A percentile compares a stretch with the other conserved stretches of the same genome.
These are phyloP conservation scores for Pipistrellus pygmaeus DNA, from an alignment of 2,797 vertebrate species.

Conservation along the genomic window DNA sequence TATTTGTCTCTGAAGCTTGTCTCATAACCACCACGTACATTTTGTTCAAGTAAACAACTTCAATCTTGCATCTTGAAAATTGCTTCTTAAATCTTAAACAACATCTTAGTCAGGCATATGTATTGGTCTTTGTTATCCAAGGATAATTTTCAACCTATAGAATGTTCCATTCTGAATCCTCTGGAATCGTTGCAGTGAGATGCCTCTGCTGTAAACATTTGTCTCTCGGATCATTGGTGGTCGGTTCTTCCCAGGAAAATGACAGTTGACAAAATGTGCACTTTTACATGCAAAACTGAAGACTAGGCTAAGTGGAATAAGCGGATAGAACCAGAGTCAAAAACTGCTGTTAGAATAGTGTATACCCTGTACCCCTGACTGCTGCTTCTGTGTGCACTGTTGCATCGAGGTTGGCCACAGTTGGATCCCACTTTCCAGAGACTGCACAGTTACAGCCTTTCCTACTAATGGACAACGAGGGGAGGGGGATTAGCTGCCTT, in stretches of 20 bases:
- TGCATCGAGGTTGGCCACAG: not conserved
- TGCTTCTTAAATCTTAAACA: not conserved
- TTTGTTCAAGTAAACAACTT: conserved; percentile 2
- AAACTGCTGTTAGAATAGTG: not conserved
- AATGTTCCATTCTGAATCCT: not conserved
- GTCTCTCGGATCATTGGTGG: not conserved
- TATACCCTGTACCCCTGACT: not conserved
- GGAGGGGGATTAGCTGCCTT: not conserved
- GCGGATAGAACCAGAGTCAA: not conserved
- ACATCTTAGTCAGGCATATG: not conserved
- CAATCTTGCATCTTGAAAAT: not conserved
- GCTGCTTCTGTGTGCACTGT: not conserved
- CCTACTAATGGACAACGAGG: not conserved
- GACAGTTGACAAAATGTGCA: not conserved
- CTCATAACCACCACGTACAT: not conserved
- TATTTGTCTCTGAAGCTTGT: not conserved
- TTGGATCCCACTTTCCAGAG: not conserved
- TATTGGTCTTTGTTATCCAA: not conserved
- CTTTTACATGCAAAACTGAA: not conserved
- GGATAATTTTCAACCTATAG: not conserved
- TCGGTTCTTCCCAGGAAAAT: not conserved
- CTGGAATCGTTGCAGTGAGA: not conserved
- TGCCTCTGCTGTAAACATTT: not conserved
- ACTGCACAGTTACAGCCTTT: not conserved
- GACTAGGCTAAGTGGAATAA: not conserved